These are phyloP conservation scores for Troides helena DNA, from an alignment of 2,888 invertebrate genomes.

Conservation along the genomic window DNA sequence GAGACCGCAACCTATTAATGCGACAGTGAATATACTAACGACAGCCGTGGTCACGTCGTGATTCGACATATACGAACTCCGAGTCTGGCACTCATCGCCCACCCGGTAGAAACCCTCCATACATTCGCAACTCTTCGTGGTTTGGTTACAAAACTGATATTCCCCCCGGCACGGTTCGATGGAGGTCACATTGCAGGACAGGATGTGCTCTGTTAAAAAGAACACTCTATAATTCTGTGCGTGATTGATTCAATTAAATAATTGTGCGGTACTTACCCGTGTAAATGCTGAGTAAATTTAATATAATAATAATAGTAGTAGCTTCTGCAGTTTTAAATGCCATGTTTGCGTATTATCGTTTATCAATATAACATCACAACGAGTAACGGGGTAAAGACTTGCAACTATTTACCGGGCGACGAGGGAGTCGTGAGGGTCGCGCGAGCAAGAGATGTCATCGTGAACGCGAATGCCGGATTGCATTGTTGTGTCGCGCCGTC, in stretches of 20 bases:
- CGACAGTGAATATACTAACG: conserved; percentile 63
- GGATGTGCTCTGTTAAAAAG: conserved; percentile 78
- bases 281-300: conserved; percentile 60
- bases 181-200: conserved; percentile 62
- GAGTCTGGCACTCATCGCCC: conserved; percentile 51
- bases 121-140: conserved; percentile 55
- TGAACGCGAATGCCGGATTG: conserved; percentile 28
- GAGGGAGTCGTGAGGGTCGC: conserved; percentile 40
- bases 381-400: conserved; percentile 37
- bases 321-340: conserved; percentile 54
- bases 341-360: conserved; percentile 45
- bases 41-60: conserved; percentile 58
- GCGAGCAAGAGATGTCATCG: conserved; percentile 56
- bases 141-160: conserved; percentile 57
- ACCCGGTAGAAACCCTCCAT: conserved; percentile 48
- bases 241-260: conserved; percentile 78
- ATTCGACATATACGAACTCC: conserved; percentile 32
- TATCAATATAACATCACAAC: conserved; percentile 63
- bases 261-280: conserved; percentile 71
- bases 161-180: conserved; percentile 51
- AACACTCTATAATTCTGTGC: conserved; percentile 61
- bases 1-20: conserved; percentile 61
- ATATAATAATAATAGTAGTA: conserved; percentile 50
- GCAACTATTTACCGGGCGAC: conserved; percentile 45
- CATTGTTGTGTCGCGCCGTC: conserved; percentile 31